A percentile compares a stretch with the other conserved stretches of the same genome.
Evolutionary conservation across 2,113 vertebrate genomes (phyloP).

Genomic region (Corythornis madagascariensis): DNA sequence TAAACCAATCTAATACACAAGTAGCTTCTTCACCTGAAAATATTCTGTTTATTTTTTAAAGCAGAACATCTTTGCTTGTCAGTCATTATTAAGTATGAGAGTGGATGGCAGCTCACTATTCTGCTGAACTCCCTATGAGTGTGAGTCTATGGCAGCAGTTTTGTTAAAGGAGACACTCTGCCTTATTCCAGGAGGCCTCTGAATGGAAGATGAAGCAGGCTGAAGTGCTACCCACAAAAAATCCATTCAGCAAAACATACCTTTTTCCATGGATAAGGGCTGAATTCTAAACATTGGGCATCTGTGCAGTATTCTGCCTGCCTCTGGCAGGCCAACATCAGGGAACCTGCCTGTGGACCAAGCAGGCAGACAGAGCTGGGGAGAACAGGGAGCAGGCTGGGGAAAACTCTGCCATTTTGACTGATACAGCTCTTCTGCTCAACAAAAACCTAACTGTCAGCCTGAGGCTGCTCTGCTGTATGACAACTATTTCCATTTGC

Average conservation of each 20-base stretch:
- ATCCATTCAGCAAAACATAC: neutral
- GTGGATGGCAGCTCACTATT: neutral
- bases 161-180: neutral
- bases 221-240: neutral
- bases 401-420: neutral
- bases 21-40: neutral
- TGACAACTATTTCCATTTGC: neutral
- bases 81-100: neutral
- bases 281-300: neutral
- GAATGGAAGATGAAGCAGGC: neutral
- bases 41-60: neutral
- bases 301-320: neutral
- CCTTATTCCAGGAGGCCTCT: neutral
- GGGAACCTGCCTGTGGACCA: neutral
- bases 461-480: neutral
- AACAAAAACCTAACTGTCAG: neutral
- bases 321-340: neutral
- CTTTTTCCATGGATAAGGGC: neutral
- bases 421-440: neutral
- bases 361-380: rapidly evolving
- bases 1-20: neutral
- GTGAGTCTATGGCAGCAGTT: neutral
- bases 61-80: neutral
- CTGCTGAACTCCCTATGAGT: neutral
- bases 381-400: neutral